Percentiles rank a stretch among this genome's conserved stretches.
Evolutionary conservation across 2,888 invertebrate genomes (phyloP).

Genomic region (Eledona agricola): DNA sequence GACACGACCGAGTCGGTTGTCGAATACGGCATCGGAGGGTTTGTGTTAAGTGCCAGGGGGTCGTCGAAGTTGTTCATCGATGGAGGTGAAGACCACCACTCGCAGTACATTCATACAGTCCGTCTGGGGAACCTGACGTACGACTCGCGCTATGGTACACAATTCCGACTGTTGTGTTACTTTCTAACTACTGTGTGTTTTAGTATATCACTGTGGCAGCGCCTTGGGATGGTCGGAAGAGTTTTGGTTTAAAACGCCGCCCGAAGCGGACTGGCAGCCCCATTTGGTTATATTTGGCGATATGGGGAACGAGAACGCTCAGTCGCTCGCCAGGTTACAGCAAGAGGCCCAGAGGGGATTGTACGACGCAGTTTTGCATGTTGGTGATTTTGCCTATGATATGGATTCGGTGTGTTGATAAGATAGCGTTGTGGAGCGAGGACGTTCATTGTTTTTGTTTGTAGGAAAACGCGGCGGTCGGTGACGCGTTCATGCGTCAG

Average conservation of each 20-base stretch:
- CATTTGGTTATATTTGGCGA: conserved; percentile 90
- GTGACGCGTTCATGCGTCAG: conserved; percentile 93
- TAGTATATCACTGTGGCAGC: conserved; percentile 86
- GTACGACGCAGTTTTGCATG: conserved; percentile 90
- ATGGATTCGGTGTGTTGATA: conserved; percentile 73
- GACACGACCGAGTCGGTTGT: conserved; percentile 74
- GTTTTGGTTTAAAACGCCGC: conserved; percentile 80
- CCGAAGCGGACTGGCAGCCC: conserved; percentile 77
- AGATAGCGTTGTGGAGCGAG: too few relatives aligned
- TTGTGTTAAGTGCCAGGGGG: conserved; percentile 68
- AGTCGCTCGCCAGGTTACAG: conserved; percentile 84
- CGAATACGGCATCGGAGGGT: conserved; percentile 75
- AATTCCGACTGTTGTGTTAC: conserved; percentile 64
- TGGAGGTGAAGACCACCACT: conserved; percentile 71
- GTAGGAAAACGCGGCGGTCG: conserved; percentile 78
- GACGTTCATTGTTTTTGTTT: conserved; percentile 42
- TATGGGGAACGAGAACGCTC: conserved; percentile 92
- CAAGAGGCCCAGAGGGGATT: conserved; percentile 80
- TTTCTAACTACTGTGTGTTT: conserved; percentile 32
- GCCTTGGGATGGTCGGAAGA: conserved; percentile 81
- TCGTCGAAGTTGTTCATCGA: conserved; percentile 73
- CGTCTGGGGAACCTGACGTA: conserved; percentile 69
- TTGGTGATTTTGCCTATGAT: conserved; percentile 96
- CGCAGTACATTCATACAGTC: conserved; percentile 84
- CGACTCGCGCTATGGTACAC: conserved; percentile 71